Evolutionary conservation across 2,888 invertebrate genomes (phyloP).

Genomic region (Drosophila histrio): DNA sequence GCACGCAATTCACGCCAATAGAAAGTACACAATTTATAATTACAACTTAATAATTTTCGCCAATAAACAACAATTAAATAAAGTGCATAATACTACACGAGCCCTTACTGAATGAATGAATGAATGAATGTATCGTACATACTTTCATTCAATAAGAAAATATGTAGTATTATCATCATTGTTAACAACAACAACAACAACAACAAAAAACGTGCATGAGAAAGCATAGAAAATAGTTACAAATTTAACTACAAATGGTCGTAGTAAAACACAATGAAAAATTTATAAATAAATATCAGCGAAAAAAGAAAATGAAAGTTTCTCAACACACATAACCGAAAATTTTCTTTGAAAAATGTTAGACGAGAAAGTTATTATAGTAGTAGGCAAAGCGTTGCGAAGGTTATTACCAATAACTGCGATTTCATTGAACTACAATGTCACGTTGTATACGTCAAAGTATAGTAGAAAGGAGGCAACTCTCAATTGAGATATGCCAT

Average conservation of each 20-base stretch:
- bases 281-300: slow-evolving; percentile 49
- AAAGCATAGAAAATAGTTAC: slow-evolving; percentile 42
- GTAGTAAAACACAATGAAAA: slow-evolving; percentile 35
- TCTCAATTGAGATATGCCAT: neutral
- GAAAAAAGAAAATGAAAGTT: slow-evolving; percentile 62
- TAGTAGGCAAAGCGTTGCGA: slow-evolving; percentile 22
- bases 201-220: slow-evolving; percentile 28
- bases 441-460: slow-evolving; percentile 2
- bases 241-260: slow-evolving; percentile 41
- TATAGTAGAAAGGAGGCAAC: neutral
- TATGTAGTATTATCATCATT: neutral
- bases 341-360: slow-evolving; percentile 23
- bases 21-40: slow-evolving; percentile 28
- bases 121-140: neutral
- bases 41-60: slow-evolving; percentile 11
- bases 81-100: neutral
- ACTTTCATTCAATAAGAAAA: slow-evolving; percentile 3
- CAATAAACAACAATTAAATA: slow-evolving; percentile 15
- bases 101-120: neutral
- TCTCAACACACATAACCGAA: slow-evolving; percentile 22
- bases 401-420: slow-evolving; percentile 27
- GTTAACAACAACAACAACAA: no score
- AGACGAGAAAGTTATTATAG: slow-evolving; percentile 28
- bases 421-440: slow-evolving; percentile 24
- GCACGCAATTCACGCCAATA: slow-evolving; percentile 40